These are phyloP conservation scores for Microchrysa polita DNA, from an alignment of 2,888 invertebrate species.

Conservation along the genomic window DNA sequence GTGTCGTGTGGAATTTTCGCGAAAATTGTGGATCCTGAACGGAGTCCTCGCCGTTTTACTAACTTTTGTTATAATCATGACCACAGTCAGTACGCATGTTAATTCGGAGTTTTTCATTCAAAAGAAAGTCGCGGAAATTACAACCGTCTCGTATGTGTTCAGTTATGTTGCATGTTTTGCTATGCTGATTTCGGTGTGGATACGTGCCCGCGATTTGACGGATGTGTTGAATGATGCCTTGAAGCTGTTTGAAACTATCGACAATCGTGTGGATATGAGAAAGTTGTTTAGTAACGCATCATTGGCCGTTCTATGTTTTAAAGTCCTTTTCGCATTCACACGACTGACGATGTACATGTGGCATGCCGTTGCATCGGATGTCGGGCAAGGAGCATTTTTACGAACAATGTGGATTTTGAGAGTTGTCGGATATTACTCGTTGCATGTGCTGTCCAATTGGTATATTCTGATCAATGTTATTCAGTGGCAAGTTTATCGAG, in stretches of 20 bases:
- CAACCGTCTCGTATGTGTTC: background rate
- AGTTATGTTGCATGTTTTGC: background rate
- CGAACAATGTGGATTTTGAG: background rate
- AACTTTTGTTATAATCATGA: background rate
- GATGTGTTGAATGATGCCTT: background rate
- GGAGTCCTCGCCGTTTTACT: background rate
- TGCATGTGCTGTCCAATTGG: slow-evolving; percentile 7
- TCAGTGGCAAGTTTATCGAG: background rate
- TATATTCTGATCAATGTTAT: slow-evolving; percentile 6
- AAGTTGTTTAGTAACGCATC: background rate
- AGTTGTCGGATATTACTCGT: background rate
- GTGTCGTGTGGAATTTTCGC: background rate
- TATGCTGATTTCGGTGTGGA: background rate
- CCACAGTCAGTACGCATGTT: background rate
- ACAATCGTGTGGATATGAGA: too few species aligned
- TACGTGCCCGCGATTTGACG: background rate
- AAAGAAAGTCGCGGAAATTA: slow-evolving; percentile 3
- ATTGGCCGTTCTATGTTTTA: background rate
- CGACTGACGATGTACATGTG: background rate
- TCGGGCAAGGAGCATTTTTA: background rate
- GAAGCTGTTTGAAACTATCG: background rate
- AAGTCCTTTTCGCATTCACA: background rate
- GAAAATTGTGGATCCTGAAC: background rate
- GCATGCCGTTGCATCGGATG: background rate
- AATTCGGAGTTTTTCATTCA: background rate